Percentiles rank a stretch among this genome's conserved stretches.
Conservation (phyloP, 2,888 invertebrate species). For the Lysandra bellargus region DNA sequence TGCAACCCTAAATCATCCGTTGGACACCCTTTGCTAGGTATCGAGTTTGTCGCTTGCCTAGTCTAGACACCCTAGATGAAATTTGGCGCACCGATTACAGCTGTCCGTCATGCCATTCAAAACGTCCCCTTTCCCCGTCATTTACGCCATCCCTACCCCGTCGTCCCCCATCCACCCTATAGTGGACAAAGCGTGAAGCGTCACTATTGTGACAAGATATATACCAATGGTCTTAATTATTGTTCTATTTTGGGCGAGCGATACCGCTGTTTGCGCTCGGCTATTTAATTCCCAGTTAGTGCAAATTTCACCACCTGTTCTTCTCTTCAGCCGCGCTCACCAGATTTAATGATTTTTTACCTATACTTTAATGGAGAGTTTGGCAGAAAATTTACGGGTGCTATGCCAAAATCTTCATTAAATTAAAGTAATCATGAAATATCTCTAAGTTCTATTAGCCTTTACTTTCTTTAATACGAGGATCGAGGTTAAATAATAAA, state of each 20-base stretch:
- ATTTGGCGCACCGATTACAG: constrained; percentile 13
- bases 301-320: neutral
- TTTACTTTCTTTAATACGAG: no score
- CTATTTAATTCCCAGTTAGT: neutral
- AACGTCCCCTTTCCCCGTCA: neutral
- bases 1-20: neutral
- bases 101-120: constrained; percentile 26
- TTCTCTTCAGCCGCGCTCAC: neutral
- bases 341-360: neutral
- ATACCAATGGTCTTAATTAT: constrained; percentile 12
- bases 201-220: constrained; percentile 16
- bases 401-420: no score
- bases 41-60: neutral
- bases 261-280: neutral
- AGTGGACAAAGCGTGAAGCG: constrained; percentile 4
- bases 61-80: constrained; percentile 23
- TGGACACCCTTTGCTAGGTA: neutral
- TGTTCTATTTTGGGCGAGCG: neutral
- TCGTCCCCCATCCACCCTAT: neutral
- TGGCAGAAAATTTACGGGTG: no score
- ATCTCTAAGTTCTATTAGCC: no score
- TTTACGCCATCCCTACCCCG: neutral
- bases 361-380: no score
- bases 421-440: no score
- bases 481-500: no score